These are phyloP conservation scores for Ormyrus pomaceus DNA, from an alignment of 2,888 invertebrate species.

Conservation along the genomic window DNA sequence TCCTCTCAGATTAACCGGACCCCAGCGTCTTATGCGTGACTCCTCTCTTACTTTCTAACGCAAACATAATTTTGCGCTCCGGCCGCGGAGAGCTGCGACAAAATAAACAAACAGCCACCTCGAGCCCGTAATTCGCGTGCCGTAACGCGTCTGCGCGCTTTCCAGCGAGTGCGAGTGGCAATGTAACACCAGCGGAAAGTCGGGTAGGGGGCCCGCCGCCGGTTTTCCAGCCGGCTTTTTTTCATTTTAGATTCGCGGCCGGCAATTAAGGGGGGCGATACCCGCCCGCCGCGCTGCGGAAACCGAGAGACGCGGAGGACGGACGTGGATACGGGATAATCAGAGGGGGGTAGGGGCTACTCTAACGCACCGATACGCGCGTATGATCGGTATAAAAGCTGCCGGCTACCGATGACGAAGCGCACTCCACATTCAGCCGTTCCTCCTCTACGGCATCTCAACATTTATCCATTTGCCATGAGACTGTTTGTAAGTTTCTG, in stretches of 20 bases:
- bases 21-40: too few species aligned
- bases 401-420: conserved; percentile 52
- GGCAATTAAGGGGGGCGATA: conserved; percentile 32
- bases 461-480: conserved; percentile 41
- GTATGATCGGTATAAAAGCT: conserved; percentile 59
- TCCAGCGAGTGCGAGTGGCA: neutral
- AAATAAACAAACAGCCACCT: neutral
- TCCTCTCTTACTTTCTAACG: conserved; percentile 28
- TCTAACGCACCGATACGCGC: neutral
- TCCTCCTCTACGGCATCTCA: conserved; percentile 17
- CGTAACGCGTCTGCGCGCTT: neutral
- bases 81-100: neutral
- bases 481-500: conserved; percentile 55
- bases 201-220: conserved; percentile 23
- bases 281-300: conserved; percentile 36
- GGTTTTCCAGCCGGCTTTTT: conserved; percentile 16
- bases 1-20: too few species aligned
- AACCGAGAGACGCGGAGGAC: conserved; percentile 10
- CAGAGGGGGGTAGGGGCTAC: neutral
- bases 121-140: conserved; percentile 8
- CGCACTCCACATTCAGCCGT: conserved; percentile 56
- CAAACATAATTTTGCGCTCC: conserved; percentile 27
- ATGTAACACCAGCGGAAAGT: conserved; percentile 22
- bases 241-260: neutral
- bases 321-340: neutral